A percentile compares a stretch with the other conserved stretches of the same genome.
Conservation (phyloP, 2,888 invertebrate genomes). For the Esperia sulphurella region DNA sequence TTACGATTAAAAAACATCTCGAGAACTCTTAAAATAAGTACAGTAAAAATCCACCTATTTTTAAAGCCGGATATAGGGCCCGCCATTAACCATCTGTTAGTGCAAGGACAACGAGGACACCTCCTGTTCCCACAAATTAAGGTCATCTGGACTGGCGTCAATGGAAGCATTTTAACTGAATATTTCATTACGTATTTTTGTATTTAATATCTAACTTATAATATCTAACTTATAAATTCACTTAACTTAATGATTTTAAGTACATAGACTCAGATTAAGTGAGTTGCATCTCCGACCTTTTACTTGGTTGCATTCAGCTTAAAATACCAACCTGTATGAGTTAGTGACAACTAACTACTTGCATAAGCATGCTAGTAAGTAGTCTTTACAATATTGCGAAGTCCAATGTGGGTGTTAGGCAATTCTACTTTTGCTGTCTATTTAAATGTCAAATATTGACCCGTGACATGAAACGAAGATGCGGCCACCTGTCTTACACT, state of each 20-base stretch:
- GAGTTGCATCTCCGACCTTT: conserved; percentile 43
- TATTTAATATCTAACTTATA: too few species aligned
- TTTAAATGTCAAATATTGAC: conserved; percentile 74
- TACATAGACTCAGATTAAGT: conserved; percentile 36
- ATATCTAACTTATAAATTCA: too few species aligned
- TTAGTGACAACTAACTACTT: conserved; percentile 25
- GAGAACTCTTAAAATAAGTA: neutral
- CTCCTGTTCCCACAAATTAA: conserved; percentile 50
- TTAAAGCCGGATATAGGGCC: conserved; percentile 50
- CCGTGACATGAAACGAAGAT: conserved; percentile 49
- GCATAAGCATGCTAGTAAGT: conserved; percentile 9
- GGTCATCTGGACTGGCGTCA: conserved; percentile 24
- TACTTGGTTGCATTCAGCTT: conserved; percentile 46
- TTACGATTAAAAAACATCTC: neutral
- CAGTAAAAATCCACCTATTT: conserved; percentile 18
- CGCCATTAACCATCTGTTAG: conserved; percentile 32
- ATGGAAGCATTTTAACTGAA: neutral
- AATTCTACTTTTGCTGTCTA: conserved; percentile 44
- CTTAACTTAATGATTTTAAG: too few species aligned
- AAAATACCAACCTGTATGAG: conserved; percentile 32
- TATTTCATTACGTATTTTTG: conserved; percentile 2
- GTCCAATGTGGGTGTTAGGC: conserved; percentile 36
- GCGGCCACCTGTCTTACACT: conserved; percentile 46
- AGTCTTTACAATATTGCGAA: conserved; percentile 21
- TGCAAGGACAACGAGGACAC: conserved; percentile 50